A percentile compares a stretch with the other conserved stretches of the same genome.
Evolutionary conservation across 2,113 vertebrate species (phyloP).

Genomic region (Cisticola juncidis): DNA sequence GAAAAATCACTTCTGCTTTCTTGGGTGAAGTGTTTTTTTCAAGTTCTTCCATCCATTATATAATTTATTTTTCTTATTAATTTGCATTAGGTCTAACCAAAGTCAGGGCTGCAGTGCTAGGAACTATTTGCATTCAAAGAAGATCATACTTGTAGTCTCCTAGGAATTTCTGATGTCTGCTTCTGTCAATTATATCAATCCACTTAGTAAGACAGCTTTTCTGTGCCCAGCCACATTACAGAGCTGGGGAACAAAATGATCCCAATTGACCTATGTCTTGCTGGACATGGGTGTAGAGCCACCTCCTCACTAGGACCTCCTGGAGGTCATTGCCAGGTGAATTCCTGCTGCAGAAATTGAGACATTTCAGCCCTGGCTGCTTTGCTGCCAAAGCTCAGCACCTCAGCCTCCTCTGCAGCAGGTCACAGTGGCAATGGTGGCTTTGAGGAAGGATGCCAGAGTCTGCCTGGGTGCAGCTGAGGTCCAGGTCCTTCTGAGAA

Average conservation of each 20-base stretch:
- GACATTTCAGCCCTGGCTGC: background rate
- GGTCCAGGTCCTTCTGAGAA: background rate
- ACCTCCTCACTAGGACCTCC: background rate
- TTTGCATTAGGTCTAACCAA: background rate
- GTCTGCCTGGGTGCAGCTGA: background rate
- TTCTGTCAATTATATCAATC: constrained; percentile 7
- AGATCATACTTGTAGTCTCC: background rate
- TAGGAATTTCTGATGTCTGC: constrained; percentile 6
- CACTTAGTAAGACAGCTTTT: background rate
- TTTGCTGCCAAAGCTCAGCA: background rate
- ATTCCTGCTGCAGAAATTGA: background rate
- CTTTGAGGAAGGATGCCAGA: background rate
- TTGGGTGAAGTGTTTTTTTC: background rate
- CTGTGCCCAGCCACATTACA: background rate
- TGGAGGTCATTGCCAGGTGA: background rate
- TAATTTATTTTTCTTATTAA: background rate
- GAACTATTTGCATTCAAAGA: background rate
- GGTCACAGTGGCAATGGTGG: background rate
- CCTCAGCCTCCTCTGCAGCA: background rate
- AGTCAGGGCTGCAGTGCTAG: background rate
- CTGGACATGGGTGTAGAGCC: background rate
- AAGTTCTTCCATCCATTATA: background rate
- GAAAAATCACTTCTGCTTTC: constrained; percentile 4
- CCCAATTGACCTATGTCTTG: background rate
- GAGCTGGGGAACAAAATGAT: background rate